phyloP scores from a whole-genome alignment of 2,888 invertebrate species.

The Pandemis cinnamomeana region DNA sequence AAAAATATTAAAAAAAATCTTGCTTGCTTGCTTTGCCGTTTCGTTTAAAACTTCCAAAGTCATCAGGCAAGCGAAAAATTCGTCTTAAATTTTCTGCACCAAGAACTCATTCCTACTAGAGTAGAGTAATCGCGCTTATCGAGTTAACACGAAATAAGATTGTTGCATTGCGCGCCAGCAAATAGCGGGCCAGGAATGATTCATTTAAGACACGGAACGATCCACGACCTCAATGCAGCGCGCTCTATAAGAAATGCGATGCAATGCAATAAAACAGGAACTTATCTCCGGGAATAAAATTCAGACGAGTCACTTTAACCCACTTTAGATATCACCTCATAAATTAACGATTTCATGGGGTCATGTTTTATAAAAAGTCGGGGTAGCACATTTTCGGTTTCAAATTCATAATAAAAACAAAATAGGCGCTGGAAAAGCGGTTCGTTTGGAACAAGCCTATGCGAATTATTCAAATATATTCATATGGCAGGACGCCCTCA shows the following conservation, averaged over 20 bases:
- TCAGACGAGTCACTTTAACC: not conserved
- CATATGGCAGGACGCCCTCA: conserved; percentile 63
- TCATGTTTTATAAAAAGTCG: conserved; percentile 5
- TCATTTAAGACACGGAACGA: conserved; percentile 47
- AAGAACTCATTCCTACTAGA: conserved; percentile 47
- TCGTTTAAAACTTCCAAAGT: not conserved
- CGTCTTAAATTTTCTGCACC: not conserved
- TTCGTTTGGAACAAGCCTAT: conserved; percentile 58
- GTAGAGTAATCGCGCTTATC: conserved; percentile 55
- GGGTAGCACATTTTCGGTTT: conserved; percentile 7
- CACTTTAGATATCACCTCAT: not conserved
- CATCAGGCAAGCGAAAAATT: not conserved
- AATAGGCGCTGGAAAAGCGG: conserved; percentile 45
- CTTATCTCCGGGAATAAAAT: not conserved
- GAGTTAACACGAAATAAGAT: conserved; percentile 51
- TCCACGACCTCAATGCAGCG: conserved; percentile 39
- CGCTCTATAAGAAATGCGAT: conserved; percentile 24
- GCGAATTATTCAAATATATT: conserved; percentile 73
- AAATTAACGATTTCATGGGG: not conserved
- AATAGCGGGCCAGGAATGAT: conserved; percentile 56
- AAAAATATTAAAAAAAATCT: too few species aligned
- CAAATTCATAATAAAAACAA: conserved; percentile 46
- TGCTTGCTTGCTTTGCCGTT: not conserved
- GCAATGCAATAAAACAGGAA: not conserved
- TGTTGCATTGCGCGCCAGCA: conserved; percentile 46